Evolutionary conservation across 2,113 vertebrate species (phyloP).

Genomic region (Upupa epops): DNA sequence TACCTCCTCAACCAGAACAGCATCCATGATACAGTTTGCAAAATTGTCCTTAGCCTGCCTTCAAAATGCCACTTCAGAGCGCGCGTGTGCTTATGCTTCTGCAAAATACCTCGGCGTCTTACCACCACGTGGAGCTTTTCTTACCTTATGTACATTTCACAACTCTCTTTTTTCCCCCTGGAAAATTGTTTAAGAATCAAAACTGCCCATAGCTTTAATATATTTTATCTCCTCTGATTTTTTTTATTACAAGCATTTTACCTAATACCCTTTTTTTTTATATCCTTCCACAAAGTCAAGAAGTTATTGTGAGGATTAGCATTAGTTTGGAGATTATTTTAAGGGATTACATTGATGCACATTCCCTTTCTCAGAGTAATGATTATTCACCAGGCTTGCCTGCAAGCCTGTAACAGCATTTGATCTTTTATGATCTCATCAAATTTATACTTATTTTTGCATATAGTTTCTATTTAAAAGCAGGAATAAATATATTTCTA

Average conservation of each 20-base stretch:
- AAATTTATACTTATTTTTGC: slow-evolving; percentile 8
- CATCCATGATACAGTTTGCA: background rate
- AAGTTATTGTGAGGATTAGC: slow-evolving; percentile 57
- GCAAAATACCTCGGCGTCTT: background rate
- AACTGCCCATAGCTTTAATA: background rate
- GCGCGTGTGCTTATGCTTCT: background rate
- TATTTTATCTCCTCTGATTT: background rate
- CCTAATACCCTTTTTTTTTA: slow-evolving; percentile 20
- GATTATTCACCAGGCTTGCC: slow-evolving; percentile 14
- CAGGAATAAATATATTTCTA: slow-evolving; percentile 1
- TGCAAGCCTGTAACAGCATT: background rate
- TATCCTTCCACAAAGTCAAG: slow-evolving; percentile 34
- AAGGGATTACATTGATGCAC: slow-evolving; percentile 36
- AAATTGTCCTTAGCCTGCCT: background rate
- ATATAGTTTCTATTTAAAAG: slow-evolving; percentile 36
- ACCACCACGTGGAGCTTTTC: background rate
- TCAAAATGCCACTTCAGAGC: background rate
- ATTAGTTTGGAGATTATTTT: slow-evolving; percentile 49
- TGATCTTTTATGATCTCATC: slow-evolving; percentile 16
- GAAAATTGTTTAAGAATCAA: background rate
- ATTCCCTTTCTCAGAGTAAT: slow-evolving; percentile 16
- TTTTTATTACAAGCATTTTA: slow-evolving; percentile 3
- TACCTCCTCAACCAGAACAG: background rate
- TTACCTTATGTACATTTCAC: background rate
- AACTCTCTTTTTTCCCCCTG: background rate